Conservation (phyloP, 2,113 vertebrate species). For the Corythornis cristatus region DNA sequence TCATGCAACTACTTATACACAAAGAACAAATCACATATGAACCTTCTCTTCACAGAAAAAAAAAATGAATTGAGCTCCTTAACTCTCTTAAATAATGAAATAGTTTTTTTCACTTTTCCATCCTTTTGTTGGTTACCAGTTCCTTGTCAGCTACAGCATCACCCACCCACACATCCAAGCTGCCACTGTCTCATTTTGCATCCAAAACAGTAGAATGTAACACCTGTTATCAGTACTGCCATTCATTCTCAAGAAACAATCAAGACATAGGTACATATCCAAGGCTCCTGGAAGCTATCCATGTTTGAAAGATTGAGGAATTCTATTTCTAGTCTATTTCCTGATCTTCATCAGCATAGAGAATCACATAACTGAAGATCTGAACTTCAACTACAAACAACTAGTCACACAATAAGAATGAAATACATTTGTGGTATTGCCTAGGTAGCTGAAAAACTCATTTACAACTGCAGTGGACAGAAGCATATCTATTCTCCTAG, state of each 20-base stretch:
- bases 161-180: conserved; percentile 15
- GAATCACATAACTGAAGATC: neutral
- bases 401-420: neutral
- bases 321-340: neutral
- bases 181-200: neutral
- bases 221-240: conserved; percentile 26
- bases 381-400: neutral
- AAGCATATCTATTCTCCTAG: neutral
- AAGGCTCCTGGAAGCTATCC: neutral
- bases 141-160: conserved; percentile 12
- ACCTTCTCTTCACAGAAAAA: neutral
- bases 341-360: neutral
- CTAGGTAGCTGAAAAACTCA: neutral
- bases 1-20: neutral
- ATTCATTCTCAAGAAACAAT: conserved; percentile 8
- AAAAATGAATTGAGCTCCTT: neutral
- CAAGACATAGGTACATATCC: neutral
- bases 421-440: neutral
- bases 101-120: neutral
- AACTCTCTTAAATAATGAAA: neutral
- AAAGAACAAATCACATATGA: neutral
- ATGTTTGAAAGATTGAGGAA: neutral
- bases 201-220: conserved; percentile 21
- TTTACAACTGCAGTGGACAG: neutral
- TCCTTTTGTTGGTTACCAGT: conserved; percentile 10